Conservation (phyloP, 2,797 vertebrate species). For the Galago senegalensis region DNA sequence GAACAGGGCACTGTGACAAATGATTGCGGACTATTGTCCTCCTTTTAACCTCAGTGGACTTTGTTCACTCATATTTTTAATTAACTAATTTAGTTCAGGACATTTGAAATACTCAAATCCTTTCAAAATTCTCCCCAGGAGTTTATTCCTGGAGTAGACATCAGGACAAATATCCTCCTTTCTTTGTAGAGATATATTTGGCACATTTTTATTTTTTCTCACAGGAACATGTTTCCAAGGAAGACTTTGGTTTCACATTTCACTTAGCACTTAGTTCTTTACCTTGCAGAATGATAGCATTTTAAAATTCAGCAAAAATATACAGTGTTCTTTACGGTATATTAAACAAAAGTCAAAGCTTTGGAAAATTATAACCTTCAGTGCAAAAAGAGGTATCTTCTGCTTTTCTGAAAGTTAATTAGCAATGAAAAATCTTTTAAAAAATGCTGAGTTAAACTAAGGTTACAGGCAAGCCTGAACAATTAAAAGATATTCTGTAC, state of each 20-base stretch:
- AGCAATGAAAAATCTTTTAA: slow-evolving; percentile 62
- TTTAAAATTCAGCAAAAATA: slow-evolving; percentile 77
- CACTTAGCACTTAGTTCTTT: slow-evolving; percentile 65
- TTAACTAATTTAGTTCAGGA: slow-evolving; percentile 73
- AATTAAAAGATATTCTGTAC: slow-evolving; percentile 7
- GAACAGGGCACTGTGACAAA: slow-evolving; percentile 82
- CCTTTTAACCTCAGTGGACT: slow-evolving; percentile 82
- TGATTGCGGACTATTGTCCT: slow-evolving; percentile 84
- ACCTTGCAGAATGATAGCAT: slow-evolving; percentile 39
- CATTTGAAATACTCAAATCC: slow-evolving; percentile 60
- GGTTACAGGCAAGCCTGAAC: neutral
- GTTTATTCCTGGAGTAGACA: slow-evolving; percentile 32
- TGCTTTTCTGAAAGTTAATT: slow-evolving; percentile 71
- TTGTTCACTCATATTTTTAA: slow-evolving; percentile 84
- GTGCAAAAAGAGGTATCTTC: slow-evolving; percentile 56
- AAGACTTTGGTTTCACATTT: slow-evolving; percentile 72
- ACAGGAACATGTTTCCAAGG: slow-evolving; percentile 19
- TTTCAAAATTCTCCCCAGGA: slow-evolving; percentile 45
- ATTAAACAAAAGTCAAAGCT: slow-evolving; percentile 78
- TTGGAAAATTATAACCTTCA: slow-evolving; percentile 68
- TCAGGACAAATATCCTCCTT: slow-evolving; percentile 53
- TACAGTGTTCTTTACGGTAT: slow-evolving; percentile 48
- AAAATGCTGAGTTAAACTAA: slow-evolving; percentile 48
- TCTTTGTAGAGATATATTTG: slow-evolving; percentile 49
- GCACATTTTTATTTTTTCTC: slow-evolving; percentile 56